Evolutionary conservation across 2,797 vertebrate species (phyloP).

Genomic region (Rhabdomys pumilio): DNA sequence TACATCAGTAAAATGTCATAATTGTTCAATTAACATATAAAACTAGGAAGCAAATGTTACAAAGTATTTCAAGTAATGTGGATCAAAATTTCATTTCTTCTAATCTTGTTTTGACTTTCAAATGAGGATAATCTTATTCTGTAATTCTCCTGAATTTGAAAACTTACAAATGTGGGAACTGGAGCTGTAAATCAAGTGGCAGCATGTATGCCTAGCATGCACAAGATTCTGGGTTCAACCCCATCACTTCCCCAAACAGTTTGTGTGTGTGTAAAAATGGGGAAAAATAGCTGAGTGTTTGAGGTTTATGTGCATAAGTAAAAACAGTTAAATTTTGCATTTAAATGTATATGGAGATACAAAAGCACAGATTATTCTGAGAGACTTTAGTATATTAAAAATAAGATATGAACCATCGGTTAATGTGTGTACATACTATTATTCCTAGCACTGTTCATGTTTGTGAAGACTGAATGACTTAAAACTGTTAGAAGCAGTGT

Average conservation of each 20-base stretch:
- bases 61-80: conserved; percentile 55
- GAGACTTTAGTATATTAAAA: conserved; percentile 4
- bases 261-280: neutral
- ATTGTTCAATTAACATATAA: conserved; percentile 22
- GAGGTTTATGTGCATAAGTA: conserved; percentile 14
- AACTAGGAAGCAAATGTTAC: neutral
- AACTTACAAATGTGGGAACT: neutral
- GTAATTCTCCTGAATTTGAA: conserved; percentile 29
- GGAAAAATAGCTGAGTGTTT: neutral
- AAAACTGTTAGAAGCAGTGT: neutral
- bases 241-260: neutral
- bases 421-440: neutral
- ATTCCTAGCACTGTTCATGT: neutral
- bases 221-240: neutral
- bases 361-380: conserved; percentile 32
- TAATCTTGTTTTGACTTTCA: conserved; percentile 39
- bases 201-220: neutral
- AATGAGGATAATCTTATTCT: neutral
- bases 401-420: neutral
- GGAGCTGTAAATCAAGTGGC: neutral
- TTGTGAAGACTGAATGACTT: neutral
- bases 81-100: conserved; percentile 10
- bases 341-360: neutral
- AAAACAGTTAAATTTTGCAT: neutral
- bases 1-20: conserved; percentile 5